Evolutionary conservation across 2,113 vertebrate species (phyloP).

Genomic region (Otocyon megalotis): DNA sequence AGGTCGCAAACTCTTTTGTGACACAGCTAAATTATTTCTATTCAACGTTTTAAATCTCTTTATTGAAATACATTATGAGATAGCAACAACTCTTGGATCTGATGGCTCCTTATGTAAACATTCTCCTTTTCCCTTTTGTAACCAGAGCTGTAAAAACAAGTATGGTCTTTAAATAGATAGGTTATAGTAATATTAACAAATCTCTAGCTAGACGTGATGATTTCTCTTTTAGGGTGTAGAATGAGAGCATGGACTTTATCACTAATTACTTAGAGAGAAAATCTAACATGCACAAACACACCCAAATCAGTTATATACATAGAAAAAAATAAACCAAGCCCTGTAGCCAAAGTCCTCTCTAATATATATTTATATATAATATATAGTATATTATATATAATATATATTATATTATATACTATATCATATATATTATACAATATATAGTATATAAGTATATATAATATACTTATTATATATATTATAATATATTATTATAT

Average conservation of each 20-base stretch:
- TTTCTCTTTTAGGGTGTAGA: background rate
- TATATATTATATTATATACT: no score
- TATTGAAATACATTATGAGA: background rate
- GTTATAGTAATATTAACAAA: background rate
- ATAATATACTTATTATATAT: no score
- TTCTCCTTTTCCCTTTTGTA: background rate
- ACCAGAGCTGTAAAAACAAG: background rate
- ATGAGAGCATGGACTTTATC: background rate
- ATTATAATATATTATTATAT: no score
- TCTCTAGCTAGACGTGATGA: background rate
- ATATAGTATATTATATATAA: no score
- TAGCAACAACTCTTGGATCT: background rate
- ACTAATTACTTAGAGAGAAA: background rate
- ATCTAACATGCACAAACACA: background rate
- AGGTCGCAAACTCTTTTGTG: background rate
- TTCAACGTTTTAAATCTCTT: background rate
- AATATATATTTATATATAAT: no score
- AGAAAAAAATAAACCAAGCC: background rate
- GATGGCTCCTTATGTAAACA: background rate
- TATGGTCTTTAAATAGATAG: background rate
- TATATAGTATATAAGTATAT: no score
- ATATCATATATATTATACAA: no score
- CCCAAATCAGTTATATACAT: background rate
- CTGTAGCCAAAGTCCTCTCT: background rate
- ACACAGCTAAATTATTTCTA: background rate